Evolutionary conservation across 2,113 vertebrate species (phyloP).

Genomic region (Cyprinodon variegatus): DNA sequence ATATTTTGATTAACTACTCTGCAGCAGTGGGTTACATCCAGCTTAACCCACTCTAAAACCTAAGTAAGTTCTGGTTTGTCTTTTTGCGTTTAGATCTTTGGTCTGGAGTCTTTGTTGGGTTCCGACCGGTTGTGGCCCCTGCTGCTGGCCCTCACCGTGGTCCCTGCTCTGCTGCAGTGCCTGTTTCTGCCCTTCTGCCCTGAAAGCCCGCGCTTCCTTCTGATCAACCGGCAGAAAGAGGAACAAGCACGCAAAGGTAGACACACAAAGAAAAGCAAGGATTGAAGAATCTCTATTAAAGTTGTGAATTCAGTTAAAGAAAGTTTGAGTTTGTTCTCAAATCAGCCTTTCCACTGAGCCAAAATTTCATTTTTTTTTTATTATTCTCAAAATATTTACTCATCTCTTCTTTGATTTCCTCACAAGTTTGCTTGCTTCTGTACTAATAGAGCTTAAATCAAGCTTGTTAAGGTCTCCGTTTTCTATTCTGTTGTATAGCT

Average conservation of each 20-base stretch:
- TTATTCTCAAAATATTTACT: conserved; percentile 18
- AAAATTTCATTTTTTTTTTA: conserved; percentile 6
- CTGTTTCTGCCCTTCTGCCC: conserved; percentile 82
- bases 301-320: no score
- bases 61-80: not conserved
- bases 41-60: not conserved
- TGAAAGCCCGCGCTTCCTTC: conserved; percentile 81
- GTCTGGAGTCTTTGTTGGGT: conserved; percentile 78
- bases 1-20: not conserved
- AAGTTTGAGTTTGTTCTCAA: conserved; percentile 25
- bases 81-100: conserved; percentile 71
- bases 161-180: conserved; percentile 78
- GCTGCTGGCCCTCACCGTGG: conserved; percentile 75
- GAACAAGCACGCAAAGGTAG: conserved; percentile 79
- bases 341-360: conserved; percentile 40
- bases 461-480: conserved; percentile 22
- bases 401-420: not conserved
- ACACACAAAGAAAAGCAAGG: not conserved
- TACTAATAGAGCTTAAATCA: not conserved
- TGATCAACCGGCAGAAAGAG: conserved; percentile 82
- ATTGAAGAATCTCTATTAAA: no score
- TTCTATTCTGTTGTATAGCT: conserved; percentile 9
- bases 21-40: not conserved
- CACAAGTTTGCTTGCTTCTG: not conserved
- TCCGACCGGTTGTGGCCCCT: conserved; percentile 78